Conservation (phyloP, 35 echinoderm and acorn worm species). For the Nesometra sesokonis region DNA sequence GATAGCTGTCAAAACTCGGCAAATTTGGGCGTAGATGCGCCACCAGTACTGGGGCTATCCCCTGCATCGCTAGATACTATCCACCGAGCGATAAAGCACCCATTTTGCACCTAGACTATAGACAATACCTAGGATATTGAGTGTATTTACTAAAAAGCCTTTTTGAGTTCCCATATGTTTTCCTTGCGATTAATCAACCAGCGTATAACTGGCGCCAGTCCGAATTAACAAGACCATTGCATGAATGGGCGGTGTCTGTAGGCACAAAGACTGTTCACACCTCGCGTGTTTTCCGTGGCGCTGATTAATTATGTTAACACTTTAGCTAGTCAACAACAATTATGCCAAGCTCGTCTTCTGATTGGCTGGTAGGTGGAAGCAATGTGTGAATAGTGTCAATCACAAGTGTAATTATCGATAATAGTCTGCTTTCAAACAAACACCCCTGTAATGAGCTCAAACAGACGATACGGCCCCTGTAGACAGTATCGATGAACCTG, state of each 20-base stretch:
- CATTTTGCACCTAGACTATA: not conserved
- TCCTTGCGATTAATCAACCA: conserved; percentile 73
- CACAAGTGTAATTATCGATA: conserved; percentile 58
- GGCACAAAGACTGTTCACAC: conserved; percentile 88
- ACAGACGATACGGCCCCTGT: not conserved
- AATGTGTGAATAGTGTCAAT: conserved; percentile 54
- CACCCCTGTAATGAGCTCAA: not conserved
- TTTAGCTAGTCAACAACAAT: conserved; percentile 97
- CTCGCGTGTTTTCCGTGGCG: conserved; percentile 82
- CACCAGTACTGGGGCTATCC: too few relatives aligned
- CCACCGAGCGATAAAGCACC: not conserved
- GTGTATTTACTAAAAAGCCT: conserved; percentile 2
- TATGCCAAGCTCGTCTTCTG: conserved; percentile 42
- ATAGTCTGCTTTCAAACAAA: conserved; percentile 33
- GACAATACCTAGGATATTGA: not conserved
- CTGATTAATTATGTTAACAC: conserved; percentile 99
- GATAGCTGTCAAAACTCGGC: too few relatives aligned
- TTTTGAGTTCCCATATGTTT: conserved; percentile 53
- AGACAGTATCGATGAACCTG: not conserved
- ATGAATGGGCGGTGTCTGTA: conserved; percentile 62
- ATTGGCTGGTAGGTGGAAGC: conserved; percentile 47
- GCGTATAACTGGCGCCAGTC: conserved; percentile 61
- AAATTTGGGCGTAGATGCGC: too few relatives aligned
- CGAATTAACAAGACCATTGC: conserved; percentile 42
- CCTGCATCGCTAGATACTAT: not conserved